Evolutionary conservation across 2,888 invertebrate genomes (phyloP), one percentile per base, ranked within the genome.

Genomic region (Archips xylosteana): DNA sequence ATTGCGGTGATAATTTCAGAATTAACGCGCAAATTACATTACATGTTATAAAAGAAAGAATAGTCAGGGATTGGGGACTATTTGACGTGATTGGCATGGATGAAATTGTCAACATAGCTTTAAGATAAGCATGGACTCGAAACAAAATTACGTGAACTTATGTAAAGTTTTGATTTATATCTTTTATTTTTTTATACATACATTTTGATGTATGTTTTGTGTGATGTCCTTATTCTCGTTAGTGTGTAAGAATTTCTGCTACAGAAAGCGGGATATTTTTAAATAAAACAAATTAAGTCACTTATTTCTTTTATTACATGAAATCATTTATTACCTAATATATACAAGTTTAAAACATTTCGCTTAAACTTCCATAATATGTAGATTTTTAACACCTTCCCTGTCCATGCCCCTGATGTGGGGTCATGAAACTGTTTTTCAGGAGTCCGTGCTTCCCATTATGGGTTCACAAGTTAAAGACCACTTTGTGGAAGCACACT

Each of bases 231-330:
- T 6, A 2, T 51, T 51, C 51, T 51, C 39, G 42, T 10, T 57
- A 45, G 2, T 39, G 45, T 62, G 32, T 51, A 61, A 15, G 51
- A 10, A 54, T 61, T 34, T 34, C 15, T 64, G 70, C 42, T 47
- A 59, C 23, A 23, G 23, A 23, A 45, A 62, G 23, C 12, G 62
- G 62, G 42, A 62, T 62, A 42, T 66, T 65, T 57, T 54, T 8
- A 59, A 72, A 73, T 68, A 59, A 73, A 73, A 47, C 63, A 59
- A 39, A 63, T n/a, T 68, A 63, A 61, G 39, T 32, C 32, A 65
- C 70, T 36, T 70, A 51, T 34, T 64, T 36, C 15, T 64, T 74
- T 69, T 73, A 73, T 73, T 71, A 61, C n/a, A 51, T 62, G 39
- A 39, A 39, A 57, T 12, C 6, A 57, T 47, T 63, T 63, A 57